These are phyloP conservation scores for Aphelenchoides besseyi DNA, from an alignment of 1,140 invertebrate species.

Conservation along the genomic window DNA sequence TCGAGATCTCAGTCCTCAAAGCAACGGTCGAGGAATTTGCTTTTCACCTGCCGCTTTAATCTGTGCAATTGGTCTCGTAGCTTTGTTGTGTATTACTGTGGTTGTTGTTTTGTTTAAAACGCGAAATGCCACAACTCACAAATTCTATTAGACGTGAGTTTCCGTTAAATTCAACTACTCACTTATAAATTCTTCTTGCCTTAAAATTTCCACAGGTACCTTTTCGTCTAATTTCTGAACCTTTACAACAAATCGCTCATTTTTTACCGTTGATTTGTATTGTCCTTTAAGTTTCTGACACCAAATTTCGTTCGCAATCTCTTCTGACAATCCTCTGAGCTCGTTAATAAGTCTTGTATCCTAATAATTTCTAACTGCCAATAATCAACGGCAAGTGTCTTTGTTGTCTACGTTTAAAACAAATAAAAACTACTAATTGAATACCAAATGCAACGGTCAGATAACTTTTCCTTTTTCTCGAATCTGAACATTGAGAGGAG, in stretches of 20 bases:
- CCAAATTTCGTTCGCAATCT: too few species aligned
- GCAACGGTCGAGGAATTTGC: conserved; percentile 25
- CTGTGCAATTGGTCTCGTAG: conserved; percentile 25
- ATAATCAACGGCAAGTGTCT: too few species aligned
- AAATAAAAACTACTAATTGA: background rate
- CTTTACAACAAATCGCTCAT: background rate
- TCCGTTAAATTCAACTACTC: background rate
- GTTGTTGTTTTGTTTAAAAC: conserved; percentile 26
- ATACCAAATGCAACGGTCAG: too few species aligned
- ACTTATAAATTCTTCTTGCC: background rate
- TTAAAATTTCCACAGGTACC: background rate
- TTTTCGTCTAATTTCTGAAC: background rate
- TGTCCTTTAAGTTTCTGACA: background rate
- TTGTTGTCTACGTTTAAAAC: background rate
- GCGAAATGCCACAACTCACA: background rate
- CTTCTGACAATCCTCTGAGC: background rate
- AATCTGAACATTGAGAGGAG: too few species aligned
- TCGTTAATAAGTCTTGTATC: background rate
- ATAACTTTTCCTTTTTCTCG: too few species aligned
- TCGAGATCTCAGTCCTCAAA: background rate
- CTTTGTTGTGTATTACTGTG: conserved; percentile 22
- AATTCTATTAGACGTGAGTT: background rate
- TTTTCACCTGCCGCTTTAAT: conserved; percentile 44
- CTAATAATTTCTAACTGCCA: background rate
- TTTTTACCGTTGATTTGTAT: background rate